Percentiles rank a stretch among this genome's conserved stretches.
These are phyloP conservation scores for Pimephales promelas DNA, from an alignment of 2,113 vertebrate species.

Conservation along the genomic window DNA sequence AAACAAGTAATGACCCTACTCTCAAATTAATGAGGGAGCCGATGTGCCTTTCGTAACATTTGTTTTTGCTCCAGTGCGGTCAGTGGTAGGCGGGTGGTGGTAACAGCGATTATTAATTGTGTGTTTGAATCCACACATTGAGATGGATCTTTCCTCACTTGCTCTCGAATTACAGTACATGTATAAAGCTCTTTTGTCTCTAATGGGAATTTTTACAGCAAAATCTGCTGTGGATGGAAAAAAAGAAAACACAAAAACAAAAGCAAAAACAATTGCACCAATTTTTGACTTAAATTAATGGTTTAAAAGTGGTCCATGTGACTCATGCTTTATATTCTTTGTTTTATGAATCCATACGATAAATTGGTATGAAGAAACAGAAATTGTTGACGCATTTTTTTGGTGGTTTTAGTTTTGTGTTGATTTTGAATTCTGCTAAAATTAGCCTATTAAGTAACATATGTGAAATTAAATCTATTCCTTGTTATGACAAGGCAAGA, in stretches of 20 bases:
- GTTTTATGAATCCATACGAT: not conserved
- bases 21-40: slow-evolving; percentile 73
- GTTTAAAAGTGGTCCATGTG: not conserved
- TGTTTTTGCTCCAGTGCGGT: slow-evolving; percentile 63
- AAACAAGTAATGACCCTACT: slow-evolving; percentile 69
- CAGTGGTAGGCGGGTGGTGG: slow-evolving; percentile 59
- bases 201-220: slow-evolving; percentile 11
- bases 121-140: slow-evolving; percentile 57
- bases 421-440: not conserved
- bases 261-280: slow-evolving; percentile 18
- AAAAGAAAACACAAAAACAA: not conserved
- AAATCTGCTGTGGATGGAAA: slow-evolving; percentile 8
- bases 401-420: not conserved
- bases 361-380: not conserved
- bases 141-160: slow-evolving; percentile 67
- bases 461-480: not conserved
- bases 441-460: not conserved
- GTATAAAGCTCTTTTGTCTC: slow-evolving; percentile 44
- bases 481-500: not conserved
- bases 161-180: slow-evolving; percentile 24
- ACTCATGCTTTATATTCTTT: not conserved
- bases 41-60: slow-evolving; percentile 61
- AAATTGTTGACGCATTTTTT: not conserved
- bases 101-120: slow-evolving; percentile 68
- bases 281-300: not conserved